Percentiles rank a stretch among this genome's conserved stretches.
These are phyloP conservation scores for Pseudococcus jackbeardsleyi DNA, from an alignment of 2,888 invertebrate species.

Conservation along the genomic window DNA sequence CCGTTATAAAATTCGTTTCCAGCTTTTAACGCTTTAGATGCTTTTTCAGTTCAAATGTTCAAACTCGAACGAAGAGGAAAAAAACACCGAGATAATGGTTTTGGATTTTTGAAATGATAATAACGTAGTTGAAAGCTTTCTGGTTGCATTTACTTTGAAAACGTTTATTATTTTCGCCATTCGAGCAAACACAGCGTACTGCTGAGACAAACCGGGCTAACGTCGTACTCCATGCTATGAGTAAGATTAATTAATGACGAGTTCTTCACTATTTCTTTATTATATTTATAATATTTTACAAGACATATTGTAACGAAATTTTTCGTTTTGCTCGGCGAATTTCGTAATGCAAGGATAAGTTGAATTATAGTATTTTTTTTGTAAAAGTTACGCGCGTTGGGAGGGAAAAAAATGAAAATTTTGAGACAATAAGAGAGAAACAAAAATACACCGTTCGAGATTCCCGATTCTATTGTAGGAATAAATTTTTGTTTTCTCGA, in stretches of 20 bases:
- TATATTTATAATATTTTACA: conserved; percentile 29
- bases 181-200: neutral
- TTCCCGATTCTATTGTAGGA: neutral
- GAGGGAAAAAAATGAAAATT: neutral
- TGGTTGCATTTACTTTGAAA: conserved; percentile 31
- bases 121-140: conserved; percentile 43
- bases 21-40: conserved; percentile 17
- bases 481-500: neutral
- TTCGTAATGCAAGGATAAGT: conserved; percentile 11
- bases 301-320: conserved; percentile 22
- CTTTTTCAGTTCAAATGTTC: conserved; percentile 29
- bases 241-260: conserved; percentile 42
- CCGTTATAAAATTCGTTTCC: conserved; percentile 10
- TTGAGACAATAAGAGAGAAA: neutral
- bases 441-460: neutral
- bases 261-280: conserved; percentile 36
- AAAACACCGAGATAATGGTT: conserved; percentile 39
- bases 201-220: neutral
- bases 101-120: conserved; percentile 43
- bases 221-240: conserved; percentile 11
- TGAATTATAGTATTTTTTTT: neutral
- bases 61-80: neutral
- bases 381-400: neutral
- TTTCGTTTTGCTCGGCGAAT: neutral
- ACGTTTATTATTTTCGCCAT: conserved; percentile 45